Base-by-base conservation (phyloP, 2,797 vertebrate species). In the Pipistrellus nathusii region DNA sequence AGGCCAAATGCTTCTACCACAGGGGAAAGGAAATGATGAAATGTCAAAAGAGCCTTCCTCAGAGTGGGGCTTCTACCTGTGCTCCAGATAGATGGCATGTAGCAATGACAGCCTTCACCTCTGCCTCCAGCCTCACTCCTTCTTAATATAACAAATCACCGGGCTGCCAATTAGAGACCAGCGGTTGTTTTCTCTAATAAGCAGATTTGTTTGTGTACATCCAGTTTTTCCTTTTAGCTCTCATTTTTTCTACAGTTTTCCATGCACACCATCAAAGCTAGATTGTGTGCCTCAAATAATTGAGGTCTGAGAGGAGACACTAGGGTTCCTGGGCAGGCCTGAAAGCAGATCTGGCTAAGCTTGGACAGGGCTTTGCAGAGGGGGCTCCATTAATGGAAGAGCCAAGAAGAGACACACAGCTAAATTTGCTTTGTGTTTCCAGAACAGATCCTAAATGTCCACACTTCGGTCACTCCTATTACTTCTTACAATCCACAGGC, bases 161-260 rank as follows among this genome's bases (percentile, higher is more conserved):
- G 44, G 8, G 20, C 14, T 84, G 84, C 81, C 25, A 62, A 46
- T 85, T 55, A 80, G 21, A 96, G 69, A 51, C 30, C 11, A 51
- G 51, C 71, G 59, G 10, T 75, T 73, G 62, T 95, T 95, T 95
- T 91, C 80, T 96, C 35, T 94, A 91, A 78, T 69, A 82, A 75
- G 10, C 20, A 51, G 55, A 14, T 71, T 88, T 30, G 9, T 83
- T 96, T 94, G 87, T 80, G 41, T 83, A 51, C 84, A 85, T 85
- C 85, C 44, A 48, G 0, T 91, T 95, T 94, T 48, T 10, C 12
- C 76, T 7, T 30, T 20, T 78, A 51, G 44, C 64, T 71, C 53
- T 72, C 72, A 59, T 92, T 96, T 93, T 77, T 93, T 75, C 92
- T 88, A 3, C 75, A 59, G 76, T 96, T 96, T 95, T 85, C 81